These are phyloP conservation scores for Sebastes hubbsi DNA, from an alignment of 2,797 vertebrate species.

Conservation along the genomic window DNA sequence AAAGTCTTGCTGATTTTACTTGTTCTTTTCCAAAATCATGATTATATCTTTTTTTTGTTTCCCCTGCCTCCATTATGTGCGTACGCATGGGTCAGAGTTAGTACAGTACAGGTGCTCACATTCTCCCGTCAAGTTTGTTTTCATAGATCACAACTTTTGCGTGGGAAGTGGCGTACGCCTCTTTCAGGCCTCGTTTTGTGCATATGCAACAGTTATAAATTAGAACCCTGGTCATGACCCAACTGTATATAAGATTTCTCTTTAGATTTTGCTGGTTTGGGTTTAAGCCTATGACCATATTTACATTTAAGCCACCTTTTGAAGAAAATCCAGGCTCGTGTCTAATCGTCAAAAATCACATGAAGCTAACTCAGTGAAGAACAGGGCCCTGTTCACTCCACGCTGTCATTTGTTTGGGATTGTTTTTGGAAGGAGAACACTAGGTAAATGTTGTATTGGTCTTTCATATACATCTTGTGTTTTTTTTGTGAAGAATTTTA, in stretches of 20 bases:
- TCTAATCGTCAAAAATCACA: neutral
- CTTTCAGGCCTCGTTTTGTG: too few species aligned
- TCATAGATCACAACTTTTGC: too few species aligned
- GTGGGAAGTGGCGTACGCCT: too few species aligned
- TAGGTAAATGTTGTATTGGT: neutral
- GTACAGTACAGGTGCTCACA: too few species aligned
- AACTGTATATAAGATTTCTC: neutral
- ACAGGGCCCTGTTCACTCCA: rapidly evolving
- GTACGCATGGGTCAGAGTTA: too few species aligned
- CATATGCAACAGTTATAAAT: too few species aligned
- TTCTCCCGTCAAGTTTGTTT: too few species aligned
- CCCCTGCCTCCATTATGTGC: too few species aligned
- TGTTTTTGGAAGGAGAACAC: neutral
- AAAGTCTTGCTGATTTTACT: neutral
- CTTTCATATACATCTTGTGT: conserved; percentile 47
- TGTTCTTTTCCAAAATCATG: neutral
- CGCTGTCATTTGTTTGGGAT: neutral
- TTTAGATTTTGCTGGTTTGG: neutral
- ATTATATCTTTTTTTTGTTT: neutral
- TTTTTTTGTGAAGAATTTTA: conserved; percentile 89
- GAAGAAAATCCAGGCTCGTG: neutral
- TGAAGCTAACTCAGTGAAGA: neutral
- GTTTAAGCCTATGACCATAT: neutral
- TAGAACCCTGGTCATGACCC: neutral
- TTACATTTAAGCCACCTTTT: neutral